phyloP scores from a whole-genome alignment of 2,113 vertebrate genomes.

The Xerus inauris region DNA sequence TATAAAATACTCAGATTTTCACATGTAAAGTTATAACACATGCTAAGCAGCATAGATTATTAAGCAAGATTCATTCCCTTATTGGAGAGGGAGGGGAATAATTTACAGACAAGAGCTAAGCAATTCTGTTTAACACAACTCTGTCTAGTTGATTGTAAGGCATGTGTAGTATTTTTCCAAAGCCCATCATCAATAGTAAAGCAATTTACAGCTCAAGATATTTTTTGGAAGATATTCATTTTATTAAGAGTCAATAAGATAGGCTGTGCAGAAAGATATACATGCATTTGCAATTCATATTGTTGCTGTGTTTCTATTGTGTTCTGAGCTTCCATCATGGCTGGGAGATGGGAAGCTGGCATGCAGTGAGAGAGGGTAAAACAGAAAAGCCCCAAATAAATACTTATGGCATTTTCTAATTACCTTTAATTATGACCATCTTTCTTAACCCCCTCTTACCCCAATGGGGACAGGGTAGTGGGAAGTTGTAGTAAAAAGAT shows the following conservation, averaged over 20 bases:
- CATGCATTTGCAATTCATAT: conserved; percentile 89
- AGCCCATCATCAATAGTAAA: conserved; percentile 81
- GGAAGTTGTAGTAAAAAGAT: conserved; percentile 29
- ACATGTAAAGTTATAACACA: conserved; percentile 64
- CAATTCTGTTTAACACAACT: conserved; percentile 81
- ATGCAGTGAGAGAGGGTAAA: conserved; percentile 71
- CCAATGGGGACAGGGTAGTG: background rate
- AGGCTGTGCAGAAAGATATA: conserved; percentile 79
- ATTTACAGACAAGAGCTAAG: conserved; percentile 80
- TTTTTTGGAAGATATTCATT: conserved; percentile 86
- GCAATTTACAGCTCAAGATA: conserved; percentile 82
- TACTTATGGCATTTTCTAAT: conserved; percentile 62
- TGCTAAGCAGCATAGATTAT: conserved; percentile 76
- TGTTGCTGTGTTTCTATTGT: conserved; percentile 85
- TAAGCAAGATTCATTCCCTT: conserved; percentile 78
- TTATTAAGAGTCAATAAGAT: conserved; percentile 84
- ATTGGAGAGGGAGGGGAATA: conserved; percentile 76
- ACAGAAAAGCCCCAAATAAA: conserved; percentile 64
- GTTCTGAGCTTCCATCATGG: conserved; percentile 81
- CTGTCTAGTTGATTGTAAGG: conserved; percentile 80
- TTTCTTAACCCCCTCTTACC: background rate
- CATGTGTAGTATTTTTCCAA: conserved; percentile 80
- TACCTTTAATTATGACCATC: conserved; percentile 70
- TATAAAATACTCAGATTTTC: conserved; percentile 77
- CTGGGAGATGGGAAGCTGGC: conserved; percentile 83